phyloP scores from a whole-genome alignment of 1,140 invertebrate genomes.

The Eubasilissa regina region DNA sequence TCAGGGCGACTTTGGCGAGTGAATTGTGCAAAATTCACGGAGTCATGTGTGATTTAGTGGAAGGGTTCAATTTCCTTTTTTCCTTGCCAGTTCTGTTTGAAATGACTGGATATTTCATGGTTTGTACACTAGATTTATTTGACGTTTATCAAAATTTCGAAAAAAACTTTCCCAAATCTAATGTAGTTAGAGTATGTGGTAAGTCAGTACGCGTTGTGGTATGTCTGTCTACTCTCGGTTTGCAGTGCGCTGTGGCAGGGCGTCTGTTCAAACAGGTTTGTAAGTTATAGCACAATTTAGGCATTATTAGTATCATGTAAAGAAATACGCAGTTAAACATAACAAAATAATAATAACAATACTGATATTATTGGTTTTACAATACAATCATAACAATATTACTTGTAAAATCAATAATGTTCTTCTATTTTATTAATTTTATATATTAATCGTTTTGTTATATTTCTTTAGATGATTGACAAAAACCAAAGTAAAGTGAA shows the following conservation, averaged over 20 bases:
- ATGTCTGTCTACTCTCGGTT: background rate
- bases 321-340: no score
- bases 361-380: no score
- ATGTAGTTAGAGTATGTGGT: no score
- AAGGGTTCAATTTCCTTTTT: background rate
- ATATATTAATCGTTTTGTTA: no score
- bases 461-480: no score
- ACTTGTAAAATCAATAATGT: no score
- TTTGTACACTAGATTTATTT: conserved; percentile 1
- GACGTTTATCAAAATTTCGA: background rate
- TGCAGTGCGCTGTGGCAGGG: background rate
- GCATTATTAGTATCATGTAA: no score
- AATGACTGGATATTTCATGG: background rate
- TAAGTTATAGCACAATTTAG: background rate
- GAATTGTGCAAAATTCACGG: conserved; percentile 9
- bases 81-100: background rate
- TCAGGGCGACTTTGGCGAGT: background rate
- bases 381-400: no score
- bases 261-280: background rate
- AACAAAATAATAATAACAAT: no score
- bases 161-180: background rate
- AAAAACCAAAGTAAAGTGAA: no score
- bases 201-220: background rate
- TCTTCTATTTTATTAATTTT: no score
- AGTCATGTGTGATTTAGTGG: background rate